Conservation (phyloP, 1,140 invertebrate genomes). For the Drosophila bocqueti region DNA sequence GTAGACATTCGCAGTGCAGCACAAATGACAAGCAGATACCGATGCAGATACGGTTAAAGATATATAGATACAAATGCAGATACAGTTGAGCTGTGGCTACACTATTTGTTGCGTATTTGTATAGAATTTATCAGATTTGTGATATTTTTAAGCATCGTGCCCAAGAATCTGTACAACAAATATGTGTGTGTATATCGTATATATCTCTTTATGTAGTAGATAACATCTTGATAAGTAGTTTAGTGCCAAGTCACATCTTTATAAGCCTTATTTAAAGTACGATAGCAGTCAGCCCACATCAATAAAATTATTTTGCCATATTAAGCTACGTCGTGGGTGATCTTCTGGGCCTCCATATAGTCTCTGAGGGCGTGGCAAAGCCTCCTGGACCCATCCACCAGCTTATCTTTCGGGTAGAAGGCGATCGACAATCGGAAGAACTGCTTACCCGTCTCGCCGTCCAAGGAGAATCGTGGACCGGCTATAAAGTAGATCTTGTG, state of each 20-base stretch:
- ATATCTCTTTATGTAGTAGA: slow-evolving; percentile 59
- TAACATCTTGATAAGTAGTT: slow-evolving; percentile 64
- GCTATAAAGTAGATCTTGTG: slow-evolving; percentile 85
- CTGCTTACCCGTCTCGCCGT: slow-evolving; percentile 79
- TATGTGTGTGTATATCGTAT: slow-evolving; percentile 48
- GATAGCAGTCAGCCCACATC: slow-evolving; percentile 39
- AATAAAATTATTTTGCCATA: slow-evolving; percentile 66
- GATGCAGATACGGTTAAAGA: slow-evolving; percentile 27
- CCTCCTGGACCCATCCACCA: slow-evolving; percentile 58
- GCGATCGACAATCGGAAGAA: slow-evolving; percentile 85
- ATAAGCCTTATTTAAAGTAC: slow-evolving; percentile 61
- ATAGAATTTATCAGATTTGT: slow-evolving; percentile 73
- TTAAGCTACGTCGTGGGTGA: slow-evolving; percentile 11
- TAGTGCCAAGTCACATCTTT: slow-evolving; percentile 67
- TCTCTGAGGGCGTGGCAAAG: slow-evolving; percentile 55
- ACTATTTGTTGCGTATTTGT: slow-evolving; percentile 62
- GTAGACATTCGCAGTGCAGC: slow-evolving; percentile 48
- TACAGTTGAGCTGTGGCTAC: slow-evolving; percentile 24
- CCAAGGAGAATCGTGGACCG: slow-evolving; percentile 85
- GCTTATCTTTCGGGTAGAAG: slow-evolving; percentile 82
- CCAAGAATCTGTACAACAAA: slow-evolving; percentile 64
- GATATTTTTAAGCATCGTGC: slow-evolving; percentile 81
- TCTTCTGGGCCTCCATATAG: slow-evolving; percentile 30
- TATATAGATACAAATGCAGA: slow-evolving; percentile 15
- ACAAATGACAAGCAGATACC: slow-evolving; percentile 45